Percentiles rank a stretch among this genome's conserved stretches.
Evolutionary conservation across 2,888 invertebrate genomes (phyloP).

Genomic region (Microplitis manilae): DNA sequence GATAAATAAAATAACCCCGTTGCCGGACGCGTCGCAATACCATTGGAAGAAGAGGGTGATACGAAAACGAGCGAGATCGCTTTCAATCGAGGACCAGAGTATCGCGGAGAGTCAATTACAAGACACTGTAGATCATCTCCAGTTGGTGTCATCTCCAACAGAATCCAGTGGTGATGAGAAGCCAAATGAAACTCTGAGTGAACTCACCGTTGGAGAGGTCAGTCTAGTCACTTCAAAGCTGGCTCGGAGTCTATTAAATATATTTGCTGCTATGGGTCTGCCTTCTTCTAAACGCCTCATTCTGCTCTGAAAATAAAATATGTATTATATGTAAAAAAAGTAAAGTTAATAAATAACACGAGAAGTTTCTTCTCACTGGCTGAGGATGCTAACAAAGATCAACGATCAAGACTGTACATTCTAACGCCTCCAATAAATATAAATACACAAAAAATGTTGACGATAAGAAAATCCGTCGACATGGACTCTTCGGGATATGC

Average conservation of each 20-base stretch:
- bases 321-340: slow-evolving; percentile 15
- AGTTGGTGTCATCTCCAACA: slow-evolving; percentile 12
- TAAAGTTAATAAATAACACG: slow-evolving; percentile 36
- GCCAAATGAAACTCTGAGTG: not conserved
- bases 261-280: slow-evolving; percentile 21
- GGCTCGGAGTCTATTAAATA: not conserved
- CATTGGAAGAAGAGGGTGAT: slow-evolving; percentile 7
- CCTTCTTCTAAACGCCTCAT: slow-evolving; percentile 29
- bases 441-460: not conserved
- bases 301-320: slow-evolving; percentile 17
- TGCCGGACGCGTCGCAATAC: not conserved
- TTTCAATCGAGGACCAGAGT: slow-evolving; percentile 43
- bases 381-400: slow-evolving; percentile 39
- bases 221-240: slow-evolving; percentile 39
- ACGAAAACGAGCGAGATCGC: slow-evolving; percentile 6
- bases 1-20: not conserved
- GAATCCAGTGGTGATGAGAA: slow-evolving; percentile 26
- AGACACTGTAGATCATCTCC: slow-evolving; percentile 21
- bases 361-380: slow-evolving; percentile 19
- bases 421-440: slow-evolving; percentile 34
- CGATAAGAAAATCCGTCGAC: slow-evolving; percentile 2
- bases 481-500: slow-evolving; percentile 17
- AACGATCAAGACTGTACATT: slow-evolving; percentile 29
- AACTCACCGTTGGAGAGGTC: slow-evolving; percentile 47
- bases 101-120: slow-evolving; percentile 44